A percentile compares a stretch with the other conserved stretches of the same genome.
phyloP scores from a whole-genome alignment of 1,140 invertebrate genomes.

The Drosophila subpulchrella region DNA sequence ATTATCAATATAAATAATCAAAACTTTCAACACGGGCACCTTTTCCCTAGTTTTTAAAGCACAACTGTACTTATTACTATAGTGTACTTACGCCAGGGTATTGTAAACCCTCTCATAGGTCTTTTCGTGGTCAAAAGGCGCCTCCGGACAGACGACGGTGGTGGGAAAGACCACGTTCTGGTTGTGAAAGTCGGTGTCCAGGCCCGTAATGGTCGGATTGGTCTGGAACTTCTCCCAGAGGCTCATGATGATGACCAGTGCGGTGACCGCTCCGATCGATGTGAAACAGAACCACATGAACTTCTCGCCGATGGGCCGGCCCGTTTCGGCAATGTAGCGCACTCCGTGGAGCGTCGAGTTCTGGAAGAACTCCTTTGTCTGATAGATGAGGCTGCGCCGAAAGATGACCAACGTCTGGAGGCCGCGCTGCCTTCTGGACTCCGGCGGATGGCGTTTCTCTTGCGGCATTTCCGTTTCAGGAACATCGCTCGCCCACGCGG shows the following conservation, averaged over 20 bases:
- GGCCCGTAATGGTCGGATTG: slow-evolving; percentile 91
- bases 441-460: slow-evolving; percentile 42
- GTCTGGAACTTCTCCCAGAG: slow-evolving; percentile 92
- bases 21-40: no score
- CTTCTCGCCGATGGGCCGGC: slow-evolving; percentile 89
- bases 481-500: slow-evolving; percentile 48
- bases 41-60: no score
- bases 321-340: slow-evolving; percentile 89
- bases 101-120: slow-evolving; percentile 66
- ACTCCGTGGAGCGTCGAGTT: slow-evolving; percentile 90
- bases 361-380: slow-evolving; percentile 89
- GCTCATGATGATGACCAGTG: slow-evolving; percentile 89
- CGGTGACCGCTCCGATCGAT: slow-evolving; percentile 87
- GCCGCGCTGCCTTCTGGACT: slow-evolving; percentile 29
- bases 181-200: slow-evolving; percentile 90
- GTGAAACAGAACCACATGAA: slow-evolving; percentile 91
- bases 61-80: no score
- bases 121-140: slow-evolving; percentile 84
- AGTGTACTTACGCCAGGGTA: slow-evolving; percentile 62
- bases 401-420: slow-evolving; percentile 82
- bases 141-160: slow-evolving; percentile 87
- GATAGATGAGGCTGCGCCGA: slow-evolving; percentile 87
- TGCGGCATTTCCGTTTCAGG: slow-evolving; percentile 74
- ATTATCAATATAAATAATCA: neutral
- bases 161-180: slow-evolving; percentile 90